These are phyloP conservation scores for Anagyrus pseudococci DNA, from an alignment of 2,888 invertebrate genomes.

Conservation along the genomic window DNA sequence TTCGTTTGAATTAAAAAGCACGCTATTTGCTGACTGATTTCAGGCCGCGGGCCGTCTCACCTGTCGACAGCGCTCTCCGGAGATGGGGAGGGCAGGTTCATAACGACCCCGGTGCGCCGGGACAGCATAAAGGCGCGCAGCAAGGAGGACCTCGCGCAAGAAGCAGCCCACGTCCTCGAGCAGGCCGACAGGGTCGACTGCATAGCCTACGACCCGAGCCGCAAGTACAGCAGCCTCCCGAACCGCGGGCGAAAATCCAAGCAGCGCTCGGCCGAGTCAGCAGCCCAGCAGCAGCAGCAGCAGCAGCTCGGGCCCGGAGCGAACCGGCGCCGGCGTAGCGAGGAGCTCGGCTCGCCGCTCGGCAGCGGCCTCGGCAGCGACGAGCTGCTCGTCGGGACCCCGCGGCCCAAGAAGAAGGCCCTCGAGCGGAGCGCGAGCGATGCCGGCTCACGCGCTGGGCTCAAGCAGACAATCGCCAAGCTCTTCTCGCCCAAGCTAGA, in stretches of 20 bases:
- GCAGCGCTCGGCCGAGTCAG: neutral
- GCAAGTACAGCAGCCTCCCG: conserved; percentile 71
- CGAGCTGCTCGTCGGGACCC: conserved; percentile 51
- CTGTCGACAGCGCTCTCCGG: conserved; percentile 62
- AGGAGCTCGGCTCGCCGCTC: conserved; percentile 66
- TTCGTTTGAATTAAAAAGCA: too few relatives aligned
- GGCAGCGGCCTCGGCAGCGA: conserved; percentile 17
- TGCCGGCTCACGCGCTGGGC: conserved; percentile 49
- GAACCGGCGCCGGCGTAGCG: conserved; percentile 63
- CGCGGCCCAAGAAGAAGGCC: conserved; percentile 63
- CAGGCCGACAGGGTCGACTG: conserved; percentile 78
- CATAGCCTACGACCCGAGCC: conserved; percentile 57
- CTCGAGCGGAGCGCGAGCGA: conserved; percentile 64
- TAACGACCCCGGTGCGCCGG: conserved; percentile 64
- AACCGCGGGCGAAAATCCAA: conserved; percentile 59
- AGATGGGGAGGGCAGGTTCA: conserved; percentile 63
- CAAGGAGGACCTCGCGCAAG: conserved; percentile 76
- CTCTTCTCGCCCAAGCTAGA: conserved; percentile 55
- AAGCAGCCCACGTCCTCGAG: conserved; percentile 77
- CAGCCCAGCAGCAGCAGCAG: neutral
- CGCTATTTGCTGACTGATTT: too few relatives aligned
- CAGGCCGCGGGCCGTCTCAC: conserved; percentile 62
- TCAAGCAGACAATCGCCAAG: conserved; percentile 51
- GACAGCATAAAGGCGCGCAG: conserved; percentile 75
- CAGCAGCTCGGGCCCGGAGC: neutral